Evolutionary conservation across 2,888 invertebrate species (phyloP).

Genomic region (Margaritifera margaritifera): DNA sequence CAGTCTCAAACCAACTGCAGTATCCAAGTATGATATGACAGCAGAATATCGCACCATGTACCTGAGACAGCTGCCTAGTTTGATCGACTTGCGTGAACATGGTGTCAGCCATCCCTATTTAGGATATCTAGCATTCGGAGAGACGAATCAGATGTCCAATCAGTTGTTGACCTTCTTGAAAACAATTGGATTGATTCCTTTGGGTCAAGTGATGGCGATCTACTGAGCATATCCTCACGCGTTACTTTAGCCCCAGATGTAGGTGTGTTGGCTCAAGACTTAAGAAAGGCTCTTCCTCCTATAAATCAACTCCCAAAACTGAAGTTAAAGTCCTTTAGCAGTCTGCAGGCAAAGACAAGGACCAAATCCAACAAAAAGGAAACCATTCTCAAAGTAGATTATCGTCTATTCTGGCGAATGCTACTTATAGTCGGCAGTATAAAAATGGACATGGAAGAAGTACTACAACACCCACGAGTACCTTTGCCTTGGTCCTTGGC

Average conservation of each 20-base stretch:
- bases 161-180: conserved; percentile 14
- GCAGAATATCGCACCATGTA: conserved; percentile 24
- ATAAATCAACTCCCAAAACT: conserved; percentile 31
- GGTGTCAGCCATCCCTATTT: neutral
- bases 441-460: conserved; percentile 25
- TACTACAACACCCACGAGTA: no score
- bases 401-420: conserved; percentile 23
- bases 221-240: conserved; percentile 13
- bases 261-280: no score
- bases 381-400: conserved; percentile 25
- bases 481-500: no score
- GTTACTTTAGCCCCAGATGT: conserved; percentile 12
- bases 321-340: conserved; percentile 31
- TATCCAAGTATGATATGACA: conserved; percentile 29
- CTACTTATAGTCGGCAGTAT: conserved; percentile 22
- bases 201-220: conserved; percentile 8
- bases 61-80: conserved; percentile 12
- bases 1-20: conserved; percentile 29
- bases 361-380: conserved; percentile 4
- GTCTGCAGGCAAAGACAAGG: conserved; percentile 14
- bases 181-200: conserved; percentile 29
- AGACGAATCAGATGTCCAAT: neutral
- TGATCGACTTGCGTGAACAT: neutral
- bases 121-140: conserved; percentile 7
- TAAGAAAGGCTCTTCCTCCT: neutral